Percentiles rank a stretch among this genome's conserved stretches.
Evolutionary conservation across 2,888 invertebrate species (phyloP).

Genomic region (Drosophila pseudotakahashii): DNA sequence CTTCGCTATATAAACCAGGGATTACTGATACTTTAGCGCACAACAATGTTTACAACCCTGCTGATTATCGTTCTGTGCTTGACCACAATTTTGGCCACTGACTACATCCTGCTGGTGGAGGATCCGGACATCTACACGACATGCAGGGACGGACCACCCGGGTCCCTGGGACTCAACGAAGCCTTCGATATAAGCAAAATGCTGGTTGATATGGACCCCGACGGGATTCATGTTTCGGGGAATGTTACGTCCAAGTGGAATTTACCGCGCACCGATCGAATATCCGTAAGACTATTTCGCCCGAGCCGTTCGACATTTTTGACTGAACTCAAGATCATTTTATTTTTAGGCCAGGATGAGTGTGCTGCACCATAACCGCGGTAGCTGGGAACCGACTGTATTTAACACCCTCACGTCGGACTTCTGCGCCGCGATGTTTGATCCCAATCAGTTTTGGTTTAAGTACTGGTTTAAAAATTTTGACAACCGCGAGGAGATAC

Average conservation of each 20-base stretch:
- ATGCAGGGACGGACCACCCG: background rate
- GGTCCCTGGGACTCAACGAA: background rate
- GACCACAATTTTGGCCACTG: background rate
- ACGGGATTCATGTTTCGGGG: conserved; percentile 1
- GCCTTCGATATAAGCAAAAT: background rate
- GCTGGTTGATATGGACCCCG: background rate
- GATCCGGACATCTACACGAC: background rate
- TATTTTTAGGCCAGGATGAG: background rate
- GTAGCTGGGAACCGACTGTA: conserved; percentile 2
- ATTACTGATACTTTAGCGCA: background rate
- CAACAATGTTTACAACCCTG: background rate
- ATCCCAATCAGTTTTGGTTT: background rate
- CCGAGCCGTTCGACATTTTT: background rate
- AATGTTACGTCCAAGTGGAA: background rate
- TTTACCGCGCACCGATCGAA: background rate
- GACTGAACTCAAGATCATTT: too few species aligned
- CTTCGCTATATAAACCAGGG: background rate
- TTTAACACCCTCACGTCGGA: background rate
- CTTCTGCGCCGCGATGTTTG: background rate
- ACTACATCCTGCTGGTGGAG: background rate
- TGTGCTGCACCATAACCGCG: conserved; percentile 1
- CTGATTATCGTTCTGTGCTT: background rate
- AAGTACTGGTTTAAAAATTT: conserved; percentile 7
- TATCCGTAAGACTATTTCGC: background rate
- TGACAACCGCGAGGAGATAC: background rate